phyloP scores from a whole-genome alignment of 2,888 invertebrate genomes.

The Drosophila meridiana region DNA sequence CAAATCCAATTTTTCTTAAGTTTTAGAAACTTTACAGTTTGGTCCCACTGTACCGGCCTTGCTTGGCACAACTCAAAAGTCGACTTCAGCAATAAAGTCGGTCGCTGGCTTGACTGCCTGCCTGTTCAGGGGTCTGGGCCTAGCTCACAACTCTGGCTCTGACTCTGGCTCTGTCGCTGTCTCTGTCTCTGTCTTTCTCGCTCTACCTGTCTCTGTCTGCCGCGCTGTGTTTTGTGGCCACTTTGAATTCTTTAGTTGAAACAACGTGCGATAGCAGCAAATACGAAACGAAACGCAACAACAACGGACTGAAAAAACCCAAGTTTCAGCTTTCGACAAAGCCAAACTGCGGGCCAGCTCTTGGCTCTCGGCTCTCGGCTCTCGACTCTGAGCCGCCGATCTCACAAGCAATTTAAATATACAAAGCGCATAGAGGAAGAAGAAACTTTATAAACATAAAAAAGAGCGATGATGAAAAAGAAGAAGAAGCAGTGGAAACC shows the following conservation, averaged over 20 bases:
- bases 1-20: background rate
- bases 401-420: conserved; percentile 78
- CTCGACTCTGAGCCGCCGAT: conserved; percentile 52
- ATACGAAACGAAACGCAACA: conserved; percentile 35
- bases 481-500: conserved; percentile 15
- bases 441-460: conserved; percentile 76
- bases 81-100: conserved; percentile 77
- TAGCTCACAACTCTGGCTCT: conserved; percentile 41
- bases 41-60: conserved; percentile 64
- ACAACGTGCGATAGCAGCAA: conserved; percentile 70
- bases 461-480: conserved; percentile 48
- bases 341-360: conserved; percentile 49
- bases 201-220: background rate
- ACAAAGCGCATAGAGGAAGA: conserved; percentile 74
- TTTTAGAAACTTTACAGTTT: background rate
- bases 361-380: conserved; percentile 19
- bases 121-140: conserved; percentile 60
- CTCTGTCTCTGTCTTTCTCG: background rate
- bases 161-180: conserved; percentile 11
- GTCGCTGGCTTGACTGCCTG: conserved; percentile 58
- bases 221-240: conserved; percentile 52
- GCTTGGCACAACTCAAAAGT: conserved; percentile 63
- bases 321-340: conserved; percentile 77
- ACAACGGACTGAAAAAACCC: conserved; percentile 53
- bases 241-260: conserved; percentile 73